Conservation (phyloP, 1,140 invertebrate genomes). For the Paramacrobiotus metropolitanus region DNA sequence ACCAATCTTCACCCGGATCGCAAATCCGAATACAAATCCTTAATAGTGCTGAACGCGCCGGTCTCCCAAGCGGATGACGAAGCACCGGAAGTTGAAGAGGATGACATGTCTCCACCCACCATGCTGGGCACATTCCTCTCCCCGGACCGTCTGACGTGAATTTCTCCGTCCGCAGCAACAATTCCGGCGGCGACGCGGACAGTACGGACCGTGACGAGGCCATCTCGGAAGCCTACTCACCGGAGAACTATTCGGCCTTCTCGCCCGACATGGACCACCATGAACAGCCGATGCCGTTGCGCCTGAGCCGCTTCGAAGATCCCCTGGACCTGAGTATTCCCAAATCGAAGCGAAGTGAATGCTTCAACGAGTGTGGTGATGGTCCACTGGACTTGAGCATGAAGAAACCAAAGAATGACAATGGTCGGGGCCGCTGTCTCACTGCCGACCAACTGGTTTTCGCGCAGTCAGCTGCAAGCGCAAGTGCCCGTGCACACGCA, state of each 20-base stretch:
- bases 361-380: too few relatives aligned
- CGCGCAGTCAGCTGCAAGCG: too few relatives aligned
- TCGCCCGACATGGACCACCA: constrained; percentile 9
- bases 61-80: constrained; percentile 12
- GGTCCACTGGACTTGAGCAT: constrained; percentile 66
- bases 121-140: not conserved
- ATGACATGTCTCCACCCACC: constrained; percentile 6
- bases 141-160: not conserved
- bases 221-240: not conserved
- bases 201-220: constrained; percentile 7
- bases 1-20: constrained; percentile 23
- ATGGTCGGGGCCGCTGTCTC: not conserved
- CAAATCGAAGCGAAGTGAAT: too few relatives aligned
- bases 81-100: constrained; percentile 8
- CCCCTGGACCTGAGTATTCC: constrained; percentile 50
- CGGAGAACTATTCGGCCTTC: not conserved
- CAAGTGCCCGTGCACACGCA: too few relatives aligned
- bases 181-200: not conserved
- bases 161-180: not conserved
- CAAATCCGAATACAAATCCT: constrained; percentile 10
- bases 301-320: constrained; percentile 24
- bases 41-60: constrained; percentile 11
- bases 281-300: constrained; percentile 6
- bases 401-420: constrained; percentile 28
- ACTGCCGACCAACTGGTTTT: not conserved